Evolutionary conservation across 2,113 vertebrate species (phyloP).

Genomic region (Holacanthus passer): DNA sequence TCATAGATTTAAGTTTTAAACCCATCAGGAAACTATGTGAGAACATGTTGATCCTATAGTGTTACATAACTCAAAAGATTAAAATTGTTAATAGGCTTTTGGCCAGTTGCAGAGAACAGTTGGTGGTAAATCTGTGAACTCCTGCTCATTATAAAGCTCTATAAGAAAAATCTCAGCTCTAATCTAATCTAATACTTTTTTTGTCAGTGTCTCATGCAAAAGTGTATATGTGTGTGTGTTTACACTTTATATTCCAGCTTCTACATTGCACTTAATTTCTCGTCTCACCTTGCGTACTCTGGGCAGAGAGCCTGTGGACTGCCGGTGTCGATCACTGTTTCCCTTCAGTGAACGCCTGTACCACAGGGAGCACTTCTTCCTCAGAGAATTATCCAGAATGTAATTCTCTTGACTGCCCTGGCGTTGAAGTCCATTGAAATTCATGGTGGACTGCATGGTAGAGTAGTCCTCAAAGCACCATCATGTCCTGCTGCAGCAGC

Average conservation of each 20-base stretch:
- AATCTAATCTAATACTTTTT: neutral
- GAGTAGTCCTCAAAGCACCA: constrained; percentile 62
- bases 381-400: constrained; percentile 68
- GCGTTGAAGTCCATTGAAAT: constrained; percentile 80
- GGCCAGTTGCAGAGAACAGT: constrained; percentile 11
- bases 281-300: constrained; percentile 86
- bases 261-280: neutral
- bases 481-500: constrained; percentile 58
- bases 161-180: neutral
- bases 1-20: neutral
- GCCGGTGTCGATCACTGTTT: constrained; percentile 77
- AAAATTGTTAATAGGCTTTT: constrained; percentile 51
- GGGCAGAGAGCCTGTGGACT: constrained; percentile 82
- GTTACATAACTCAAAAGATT: constrained; percentile 56
- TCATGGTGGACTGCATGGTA: constrained; percentile 83
- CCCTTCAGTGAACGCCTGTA: constrained; percentile 72
- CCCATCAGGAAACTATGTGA: neutral
- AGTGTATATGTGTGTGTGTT: neutral
- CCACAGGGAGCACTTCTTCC: constrained; percentile 69
- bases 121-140: constrained; percentile 16
- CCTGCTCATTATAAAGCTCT: neutral
- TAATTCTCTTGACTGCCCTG: constrained; percentile 73
- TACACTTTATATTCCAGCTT: neutral
- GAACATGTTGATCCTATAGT: constrained; percentile 26
- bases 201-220: neutral